These are phyloP conservation scores for Coluber constrictor DNA, from an alignment of 2,797 vertebrate genomes.

Conservation along the genomic window DNA sequence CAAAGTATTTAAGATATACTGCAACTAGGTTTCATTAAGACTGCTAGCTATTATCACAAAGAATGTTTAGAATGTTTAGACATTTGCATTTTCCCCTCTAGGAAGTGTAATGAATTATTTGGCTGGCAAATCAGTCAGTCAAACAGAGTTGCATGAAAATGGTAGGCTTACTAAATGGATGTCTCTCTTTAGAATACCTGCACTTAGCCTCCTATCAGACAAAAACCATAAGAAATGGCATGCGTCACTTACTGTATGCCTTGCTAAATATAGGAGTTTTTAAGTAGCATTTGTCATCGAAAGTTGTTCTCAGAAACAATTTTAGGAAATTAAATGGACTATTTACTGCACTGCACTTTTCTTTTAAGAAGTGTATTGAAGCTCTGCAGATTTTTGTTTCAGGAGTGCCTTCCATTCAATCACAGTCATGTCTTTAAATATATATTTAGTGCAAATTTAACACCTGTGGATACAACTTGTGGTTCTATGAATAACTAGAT, in stretches of 20 bases:
- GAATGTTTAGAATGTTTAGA: not conserved
- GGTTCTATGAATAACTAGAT: not conserved
- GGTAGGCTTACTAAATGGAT: slow-evolving; percentile 8
- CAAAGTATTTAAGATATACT: not conserved
- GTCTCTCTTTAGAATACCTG: slow-evolving; percentile 5
- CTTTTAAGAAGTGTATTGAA: not conserved
- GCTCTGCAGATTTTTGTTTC: not conserved
- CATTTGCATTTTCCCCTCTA: not conserved
- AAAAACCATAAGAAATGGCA: not conserved
- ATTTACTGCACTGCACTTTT: not conserved
- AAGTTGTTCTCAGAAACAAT: not conserved
- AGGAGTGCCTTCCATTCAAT: not conserved
- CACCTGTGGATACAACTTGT: not conserved
- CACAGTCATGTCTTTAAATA: not conserved
- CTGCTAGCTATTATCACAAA: not conserved
- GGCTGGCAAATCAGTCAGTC: not conserved
- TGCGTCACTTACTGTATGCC: not conserved
- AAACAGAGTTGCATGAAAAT: not conserved
- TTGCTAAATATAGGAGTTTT: slow-evolving; percentile 12
- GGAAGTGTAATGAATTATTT: not conserved
- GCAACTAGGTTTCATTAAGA: not conserved
- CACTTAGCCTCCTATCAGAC: not conserved
- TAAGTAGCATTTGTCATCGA: slow-evolving; percentile 23
- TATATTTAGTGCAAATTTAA: not conserved
- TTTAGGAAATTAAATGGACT: slow-evolving; percentile 26